phyloP scores from a whole-genome alignment of 2,888 invertebrate species.

The Psylliodes chrysocephalus region DNA sequence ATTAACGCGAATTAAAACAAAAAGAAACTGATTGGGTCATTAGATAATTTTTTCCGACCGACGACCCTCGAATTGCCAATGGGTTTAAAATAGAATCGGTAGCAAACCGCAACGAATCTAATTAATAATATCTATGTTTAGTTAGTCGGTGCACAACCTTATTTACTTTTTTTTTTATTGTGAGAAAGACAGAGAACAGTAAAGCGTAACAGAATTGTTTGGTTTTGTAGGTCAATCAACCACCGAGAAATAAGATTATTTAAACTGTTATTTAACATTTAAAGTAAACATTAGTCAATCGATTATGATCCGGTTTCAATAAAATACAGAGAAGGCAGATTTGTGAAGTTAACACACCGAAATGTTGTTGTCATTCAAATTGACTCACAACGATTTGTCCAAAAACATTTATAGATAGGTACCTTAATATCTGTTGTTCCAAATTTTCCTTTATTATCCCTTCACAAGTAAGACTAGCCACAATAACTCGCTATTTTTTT shows the following conservation, averaged over 20 bases:
- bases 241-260: not conserved
- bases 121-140: slow-evolving; percentile 21
- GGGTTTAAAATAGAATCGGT: slow-evolving; percentile 21
- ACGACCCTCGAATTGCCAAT: not conserved
- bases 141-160: slow-evolving; percentile 12
- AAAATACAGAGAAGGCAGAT: too few relatives aligned
- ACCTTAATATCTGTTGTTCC: too few relatives aligned
- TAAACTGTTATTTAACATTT: not conserved
- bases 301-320: too few relatives aligned
- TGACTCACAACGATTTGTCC: too few relatives aligned
- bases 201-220: slow-evolving; percentile 10
- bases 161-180: slow-evolving; percentile 6
- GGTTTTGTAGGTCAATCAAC: slow-evolving; percentile 16
- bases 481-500: too few relatives aligned
- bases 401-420: too few relatives aligned
- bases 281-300: too few relatives aligned
- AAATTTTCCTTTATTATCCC: too few relatives aligned
- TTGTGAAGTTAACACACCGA: too few relatives aligned
- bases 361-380: too few relatives aligned
- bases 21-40: not conserved
- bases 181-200: not conserved
- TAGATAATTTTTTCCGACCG: not conserved
- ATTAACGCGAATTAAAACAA: too few relatives aligned
- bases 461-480: too few relatives aligned
- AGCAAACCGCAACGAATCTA: slow-evolving; percentile 20